Evolutionary conservation across 2,888 invertebrate genomes (phyloP).

Genomic region (Leptopilina myrica): DNA sequence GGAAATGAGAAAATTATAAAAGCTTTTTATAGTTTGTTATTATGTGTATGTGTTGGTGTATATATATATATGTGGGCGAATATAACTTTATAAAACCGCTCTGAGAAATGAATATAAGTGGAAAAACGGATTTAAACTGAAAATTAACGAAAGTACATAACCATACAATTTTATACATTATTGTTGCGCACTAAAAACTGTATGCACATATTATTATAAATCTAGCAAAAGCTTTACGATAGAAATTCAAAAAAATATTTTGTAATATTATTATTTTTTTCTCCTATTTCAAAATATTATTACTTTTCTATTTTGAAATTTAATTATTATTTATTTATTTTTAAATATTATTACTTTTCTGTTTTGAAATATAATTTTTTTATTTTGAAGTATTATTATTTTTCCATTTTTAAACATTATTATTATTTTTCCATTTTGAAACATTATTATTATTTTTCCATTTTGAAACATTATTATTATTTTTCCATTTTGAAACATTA

Average conservation of each 20-base stretch:
- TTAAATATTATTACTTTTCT: too few relatives aligned
- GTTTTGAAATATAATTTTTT: neutral
- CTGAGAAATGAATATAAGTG: neutral
- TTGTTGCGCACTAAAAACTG: neutral
- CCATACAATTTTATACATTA: conserved; percentile 9
- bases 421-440: too few relatives aligned
- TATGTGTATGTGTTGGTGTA: neutral
- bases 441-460: too few relatives aligned
- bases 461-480: neutral
- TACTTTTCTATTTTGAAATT: too few relatives aligned
- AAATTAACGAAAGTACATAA: neutral
- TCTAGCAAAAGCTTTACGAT: neutral
- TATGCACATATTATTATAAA: neutral
- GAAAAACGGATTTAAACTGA: neutral
- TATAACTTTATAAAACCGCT: neutral
- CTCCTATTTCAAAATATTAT: too few relatives aligned
- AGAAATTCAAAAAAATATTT: neutral
- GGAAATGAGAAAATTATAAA: conserved; percentile 10
- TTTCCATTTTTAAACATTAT: too few relatives aligned
- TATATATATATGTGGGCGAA: too few relatives aligned
- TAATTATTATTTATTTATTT: too few relatives aligned
- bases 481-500: neutral
- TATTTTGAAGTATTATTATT: neutral
- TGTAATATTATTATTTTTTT: neutral
- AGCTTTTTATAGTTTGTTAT: neutral